Evolutionary conservation across 2,888 invertebrate genomes (phyloP), one percentile per base, ranked within the genome.

Genomic region (Crioceris asparagi): DNA sequence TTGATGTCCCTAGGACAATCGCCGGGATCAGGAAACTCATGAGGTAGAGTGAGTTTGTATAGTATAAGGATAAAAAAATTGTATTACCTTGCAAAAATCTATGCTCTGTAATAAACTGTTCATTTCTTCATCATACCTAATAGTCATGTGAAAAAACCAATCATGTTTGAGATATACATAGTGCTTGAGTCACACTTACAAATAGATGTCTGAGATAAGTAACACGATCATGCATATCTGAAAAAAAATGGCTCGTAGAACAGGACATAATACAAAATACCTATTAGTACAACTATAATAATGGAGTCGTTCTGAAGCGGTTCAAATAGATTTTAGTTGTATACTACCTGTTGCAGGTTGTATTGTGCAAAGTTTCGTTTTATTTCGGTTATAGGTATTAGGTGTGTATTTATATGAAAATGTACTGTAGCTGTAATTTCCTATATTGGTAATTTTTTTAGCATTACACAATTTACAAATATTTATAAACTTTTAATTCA

Each of bases 131-230:
- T 92, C 85, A 64, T 83, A n/a, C n/a, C n/a, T n/a, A 96, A 54
- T 83, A 81, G 61, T 98, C 97, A 62, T 98, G 97, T 6, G 94
- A 94, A 69, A 98, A 94, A 38, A 98, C 79, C 16, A 98, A 69
- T 16, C 98, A 70, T 1, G 83, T 77, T 49, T 82, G 77, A 49
- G 93, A 86, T 52, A 98, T 96, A 61, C 85, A 86, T 40, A 76
- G 74, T 19, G 92, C 91, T 63, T 88, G 85, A 2, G 88, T 83
- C 48, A 98, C 69, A 25, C 94, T 94, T 30, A 91, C 86, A 46
- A 98, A 86, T 35, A 98, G 72, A 61, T 93, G 87, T n/a, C 88
- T 76, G 45, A 98, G 72, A 68, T 98, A 98, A 19, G 86, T 87
- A 36, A 91, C 77, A 41, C 97, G 72, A 35, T 90, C 85, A 68